Evolutionary conservation across 2,888 invertebrate genomes (phyloP), one percentile per base, ranked within the genome.

Genomic region (Phytoseiulus persimilis): DNA sequence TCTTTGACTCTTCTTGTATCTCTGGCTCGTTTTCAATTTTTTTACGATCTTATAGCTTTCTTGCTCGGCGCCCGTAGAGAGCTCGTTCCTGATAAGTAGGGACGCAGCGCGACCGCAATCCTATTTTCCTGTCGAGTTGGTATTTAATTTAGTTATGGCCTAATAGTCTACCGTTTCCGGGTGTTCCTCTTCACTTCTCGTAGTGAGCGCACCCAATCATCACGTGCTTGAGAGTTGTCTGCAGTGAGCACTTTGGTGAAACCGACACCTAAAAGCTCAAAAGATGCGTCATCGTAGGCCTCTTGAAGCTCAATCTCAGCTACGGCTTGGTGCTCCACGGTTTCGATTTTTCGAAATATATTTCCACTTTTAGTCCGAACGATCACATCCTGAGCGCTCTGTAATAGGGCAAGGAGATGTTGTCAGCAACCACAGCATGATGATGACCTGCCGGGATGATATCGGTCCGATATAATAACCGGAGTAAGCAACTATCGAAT

Each of bases 251-350:
- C 65, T 18, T 65, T 65, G 9, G 65, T 65, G 65, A 65, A 65
- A 65, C 65, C 65, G 65, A 65, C 18, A 2, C 65, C 65, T 23
- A 65, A 18, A 23, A 65, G 65, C 18, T 65, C 65, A 23, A 65
- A 65, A 65, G 65, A 65, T 65, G 65, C 28, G 65, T 28, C 28
- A 65, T 65, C 65, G 65, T 65, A 65, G 18, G 65, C 65, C 18
- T 65, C 65, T 65, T 65, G 65, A 18, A 65, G 65, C 18, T 65
- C 28, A 23, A 65, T 65, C 65, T 11, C 28, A 65, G 65, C 65
- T 65, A 65, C 65, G 65, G 65, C 65, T 65, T 65, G 65, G 65
- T 65, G 65, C 65, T 65, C 65, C 65, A 65, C 65, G 65, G 65
- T 65, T 65, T 65, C 65, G 65, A 14, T 23, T 65, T 65, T 65